Percentiles rank a stretch among this genome's conserved stretches.
phyloP scores from a whole-genome alignment of 2,113 vertebrate species.

The Platysteira castanea region DNA sequence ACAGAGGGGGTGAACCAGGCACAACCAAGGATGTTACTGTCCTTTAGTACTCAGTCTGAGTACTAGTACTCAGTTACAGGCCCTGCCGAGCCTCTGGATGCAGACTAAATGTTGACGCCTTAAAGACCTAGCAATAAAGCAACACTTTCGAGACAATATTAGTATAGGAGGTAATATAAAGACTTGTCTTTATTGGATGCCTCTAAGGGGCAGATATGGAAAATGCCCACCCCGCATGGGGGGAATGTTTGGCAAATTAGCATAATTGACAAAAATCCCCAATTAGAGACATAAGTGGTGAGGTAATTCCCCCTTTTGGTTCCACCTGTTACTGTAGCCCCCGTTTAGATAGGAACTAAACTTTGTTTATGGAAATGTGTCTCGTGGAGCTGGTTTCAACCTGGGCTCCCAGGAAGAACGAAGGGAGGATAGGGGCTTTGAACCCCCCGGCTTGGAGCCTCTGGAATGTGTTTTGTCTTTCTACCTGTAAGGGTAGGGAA shows the following conservation, averaged over 20 bases:
- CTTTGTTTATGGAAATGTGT: neutral
- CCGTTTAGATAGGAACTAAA: neutral
- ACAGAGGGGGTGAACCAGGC: neutral
- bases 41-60: neutral
- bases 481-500: neutral
- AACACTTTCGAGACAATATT: neutral
- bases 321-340: neutral
- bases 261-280: neutral
- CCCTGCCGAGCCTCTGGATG: neutral
- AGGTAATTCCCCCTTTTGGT: neutral
- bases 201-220: neutral
- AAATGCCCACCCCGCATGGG: rapidly evolving
- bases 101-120: neutral
- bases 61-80: neutral
- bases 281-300: neutral
- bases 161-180: neutral
- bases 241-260: neutral
- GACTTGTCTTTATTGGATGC: neutral
- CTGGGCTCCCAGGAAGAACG: neutral
- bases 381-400: neutral
- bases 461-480: neutral
- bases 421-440: neutral
- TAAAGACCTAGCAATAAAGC: neutral
- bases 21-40: too few species aligned
- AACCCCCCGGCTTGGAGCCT: rapidly evolving